Percentiles rank a stretch among this genome's conserved stretches.
These are phyloP conservation scores for Pterostichus madidus DNA, from an alignment of 2,888 invertebrate genomes.

Conservation along the genomic window DNA sequence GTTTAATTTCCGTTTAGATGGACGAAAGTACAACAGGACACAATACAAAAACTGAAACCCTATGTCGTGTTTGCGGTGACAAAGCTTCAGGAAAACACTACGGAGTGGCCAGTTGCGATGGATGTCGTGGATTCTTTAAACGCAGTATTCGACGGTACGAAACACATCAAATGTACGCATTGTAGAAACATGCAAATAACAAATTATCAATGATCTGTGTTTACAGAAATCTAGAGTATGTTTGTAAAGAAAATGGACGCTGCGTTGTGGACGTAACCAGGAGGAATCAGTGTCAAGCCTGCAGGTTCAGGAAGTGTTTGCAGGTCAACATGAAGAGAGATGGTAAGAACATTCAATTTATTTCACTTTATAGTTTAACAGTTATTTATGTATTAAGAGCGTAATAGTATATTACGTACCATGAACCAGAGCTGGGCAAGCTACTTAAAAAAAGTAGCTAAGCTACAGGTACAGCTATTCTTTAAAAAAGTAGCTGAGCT, in stretches of 20 bases:
- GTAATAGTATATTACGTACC: no score
- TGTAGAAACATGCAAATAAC: neutral
- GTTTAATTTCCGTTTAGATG: constrained; percentile 70
- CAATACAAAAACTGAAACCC: constrained; percentile 79
- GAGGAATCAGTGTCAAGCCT: constrained; percentile 96
- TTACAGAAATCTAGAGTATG: constrained; percentile 90
- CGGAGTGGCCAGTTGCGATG: constrained; percentile 93
- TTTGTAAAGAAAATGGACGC: constrained; percentile 92
- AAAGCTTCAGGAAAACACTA: constrained; percentile 93
- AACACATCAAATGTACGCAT: constrained; percentile 18
- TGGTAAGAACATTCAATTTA: constrained; percentile 82
- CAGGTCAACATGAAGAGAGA: constrained; percentile 96
- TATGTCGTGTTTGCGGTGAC: constrained; percentile 94
- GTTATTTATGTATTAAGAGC: no score
- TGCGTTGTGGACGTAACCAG: constrained; percentile 95
- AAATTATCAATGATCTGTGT: constrained; percentile 15
- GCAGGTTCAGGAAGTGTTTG: constrained; percentile 94
- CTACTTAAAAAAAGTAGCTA: no score
- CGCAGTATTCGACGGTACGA: constrained; percentile 90
- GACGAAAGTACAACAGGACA: constrained; percentile 75
- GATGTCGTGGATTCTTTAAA: constrained; percentile 96
- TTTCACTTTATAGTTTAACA: no score
- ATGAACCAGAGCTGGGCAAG: no score
- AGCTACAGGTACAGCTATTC: no score
- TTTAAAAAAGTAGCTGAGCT: no score